phyloP scores from a whole-genome alignment of 2,113 vertebrate genomes.

The Emydura subglobosa region DNA sequence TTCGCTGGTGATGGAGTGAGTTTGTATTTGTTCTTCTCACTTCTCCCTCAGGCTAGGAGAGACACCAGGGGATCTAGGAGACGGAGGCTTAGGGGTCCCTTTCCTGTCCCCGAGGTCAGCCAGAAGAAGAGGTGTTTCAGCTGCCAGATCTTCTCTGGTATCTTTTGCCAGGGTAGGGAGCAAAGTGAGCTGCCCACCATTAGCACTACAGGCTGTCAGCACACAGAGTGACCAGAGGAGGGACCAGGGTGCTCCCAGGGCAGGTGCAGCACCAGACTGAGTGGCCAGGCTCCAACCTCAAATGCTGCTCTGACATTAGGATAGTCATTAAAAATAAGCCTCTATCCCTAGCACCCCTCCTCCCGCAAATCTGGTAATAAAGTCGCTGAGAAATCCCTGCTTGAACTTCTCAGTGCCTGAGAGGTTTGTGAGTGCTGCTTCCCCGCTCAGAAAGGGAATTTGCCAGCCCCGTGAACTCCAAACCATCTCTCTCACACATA shows the following conservation, averaged over 20 bases:
- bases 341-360: too few species aligned
- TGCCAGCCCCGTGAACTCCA: neutral
- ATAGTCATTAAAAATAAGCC: too few species aligned
- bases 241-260: neutral
- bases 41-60: neutral
- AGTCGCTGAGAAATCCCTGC: too few species aligned
- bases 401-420: neutral
- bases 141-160: too few species aligned
- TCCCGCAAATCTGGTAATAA: too few species aligned
- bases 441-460: neutral
- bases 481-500: fast-evolving
- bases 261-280: fast-evolving
- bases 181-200: neutral
- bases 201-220: neutral
- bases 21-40: neutral
- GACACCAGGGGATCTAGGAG: neutral
- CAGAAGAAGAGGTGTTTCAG: neutral
- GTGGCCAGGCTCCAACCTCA: neutral
- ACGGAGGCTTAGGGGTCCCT: too few species aligned
- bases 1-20: neutral
- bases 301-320: neutral
- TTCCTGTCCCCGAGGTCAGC: neutral
- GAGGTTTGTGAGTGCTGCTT: neutral
- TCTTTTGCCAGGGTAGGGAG: neutral
- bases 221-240: neutral